A percentile compares a stretch with the other conserved stretches of the same genome.
Conservation (phyloP, 2,888 invertebrate genomes). For the Pachydiplax longipennis region DNA sequence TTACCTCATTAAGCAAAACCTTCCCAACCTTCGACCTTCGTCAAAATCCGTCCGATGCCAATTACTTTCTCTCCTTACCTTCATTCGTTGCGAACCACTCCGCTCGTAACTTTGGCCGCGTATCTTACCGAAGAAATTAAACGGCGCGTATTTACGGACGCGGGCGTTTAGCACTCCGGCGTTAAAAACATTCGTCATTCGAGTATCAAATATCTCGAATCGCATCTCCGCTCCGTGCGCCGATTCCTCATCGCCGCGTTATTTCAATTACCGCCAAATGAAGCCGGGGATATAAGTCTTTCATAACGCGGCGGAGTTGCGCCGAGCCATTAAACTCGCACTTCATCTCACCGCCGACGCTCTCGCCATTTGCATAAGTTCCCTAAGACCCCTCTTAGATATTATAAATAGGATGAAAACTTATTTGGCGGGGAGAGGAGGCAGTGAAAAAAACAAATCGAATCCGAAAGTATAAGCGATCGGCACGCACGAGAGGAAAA, state of each 20-base stretch:
- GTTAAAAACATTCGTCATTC: background rate
- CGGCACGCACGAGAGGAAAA: background rate
- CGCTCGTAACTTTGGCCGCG: background rate
- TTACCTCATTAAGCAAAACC: too few relatives aligned
- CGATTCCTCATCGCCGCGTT: background rate
- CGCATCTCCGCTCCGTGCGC: background rate
- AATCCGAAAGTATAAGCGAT: background rate
- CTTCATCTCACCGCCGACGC: background rate
- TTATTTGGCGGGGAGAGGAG: background rate
- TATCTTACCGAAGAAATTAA: background rate
- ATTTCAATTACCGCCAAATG: background rate
- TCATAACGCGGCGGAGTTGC: background rate
- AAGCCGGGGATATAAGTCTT: background rate
- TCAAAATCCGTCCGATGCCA: too few relatives aligned
- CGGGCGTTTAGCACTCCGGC: background rate
- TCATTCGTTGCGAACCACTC: background rate
- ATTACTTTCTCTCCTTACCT: too few relatives aligned
- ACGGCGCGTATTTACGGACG: background rate
- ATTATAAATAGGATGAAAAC: background rate
- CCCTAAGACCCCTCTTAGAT: background rate
- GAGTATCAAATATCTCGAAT: background rate
- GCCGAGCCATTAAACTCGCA: background rate
- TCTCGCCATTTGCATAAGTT: background rate
- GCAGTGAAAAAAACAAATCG: background rate
- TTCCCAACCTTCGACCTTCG: too few relatives aligned